Evolutionary conservation across 2,888 invertebrate genomes (phyloP).

Genomic region (Meiosimyza platycephala): DNA sequence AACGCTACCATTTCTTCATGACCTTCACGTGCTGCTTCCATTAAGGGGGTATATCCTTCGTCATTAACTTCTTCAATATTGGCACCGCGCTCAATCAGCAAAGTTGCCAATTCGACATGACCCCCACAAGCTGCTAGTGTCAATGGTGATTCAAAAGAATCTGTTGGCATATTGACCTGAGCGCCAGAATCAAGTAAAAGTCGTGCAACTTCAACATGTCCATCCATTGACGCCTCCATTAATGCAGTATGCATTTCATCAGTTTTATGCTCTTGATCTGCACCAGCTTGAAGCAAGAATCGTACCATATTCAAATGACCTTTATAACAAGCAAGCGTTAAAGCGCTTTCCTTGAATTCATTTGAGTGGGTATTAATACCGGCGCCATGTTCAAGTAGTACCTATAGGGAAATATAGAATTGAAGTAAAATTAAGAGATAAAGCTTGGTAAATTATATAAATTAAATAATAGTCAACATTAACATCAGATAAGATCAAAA

Average conservation of each 20-base stretch:
- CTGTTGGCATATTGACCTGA: conserved; percentile 98
- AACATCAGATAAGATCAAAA: conserved; percentile 69
- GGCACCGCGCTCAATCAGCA: conserved; percentile 95
- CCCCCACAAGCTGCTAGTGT: conserved; percentile 99
- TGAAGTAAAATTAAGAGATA: neutral
- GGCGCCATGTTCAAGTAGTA: conserved; percentile 92
- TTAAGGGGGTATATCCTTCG: conserved; percentile 98
- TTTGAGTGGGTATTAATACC: conserved; percentile 99
- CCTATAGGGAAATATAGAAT: conserved; percentile 63
- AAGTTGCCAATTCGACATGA: conserved; percentile 95
- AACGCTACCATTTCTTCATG: conserved; percentile 98
- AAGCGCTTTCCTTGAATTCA: conserved; percentile 98
- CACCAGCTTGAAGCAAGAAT: conserved; percentile 94
- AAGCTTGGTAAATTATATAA: neutral
- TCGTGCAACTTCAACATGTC: conserved; percentile 97
- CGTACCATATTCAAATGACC: conserved; percentile 97
- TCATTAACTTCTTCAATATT: conserved; percentile 99
- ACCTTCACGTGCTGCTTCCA: conserved; percentile 99
- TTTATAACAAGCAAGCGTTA: conserved; percentile 94
- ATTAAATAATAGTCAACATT: conserved; percentile 10
- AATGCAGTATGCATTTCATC: conserved; percentile 99
- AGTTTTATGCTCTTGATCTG: conserved; percentile 97
- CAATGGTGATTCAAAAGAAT: conserved; percentile 98
- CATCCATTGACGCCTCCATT: conserved; percentile 99
- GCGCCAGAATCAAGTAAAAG: conserved; percentile 96